Percentiles rank a stretch among this genome's conserved stretches.
These are phyloP conservation scores for Gorsachius goisagi DNA, from an alignment of 2,113 vertebrate genomes.

Conservation along the genomic window DNA sequence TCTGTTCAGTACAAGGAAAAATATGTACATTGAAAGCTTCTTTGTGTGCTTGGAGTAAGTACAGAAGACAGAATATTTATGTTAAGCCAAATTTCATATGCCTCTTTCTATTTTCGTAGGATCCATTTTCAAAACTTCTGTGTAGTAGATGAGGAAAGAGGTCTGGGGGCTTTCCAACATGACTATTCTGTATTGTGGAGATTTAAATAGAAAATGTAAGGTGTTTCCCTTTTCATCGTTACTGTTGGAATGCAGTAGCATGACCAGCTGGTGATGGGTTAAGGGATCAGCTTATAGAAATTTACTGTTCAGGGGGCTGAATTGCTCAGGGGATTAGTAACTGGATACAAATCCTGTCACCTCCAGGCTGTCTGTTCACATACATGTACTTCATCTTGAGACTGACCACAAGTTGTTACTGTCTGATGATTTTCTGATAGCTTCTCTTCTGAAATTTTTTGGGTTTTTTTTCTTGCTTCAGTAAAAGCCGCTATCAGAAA, in stretches of 20 bases:
- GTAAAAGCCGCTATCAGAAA: background rate
- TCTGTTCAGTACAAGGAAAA: background rate
- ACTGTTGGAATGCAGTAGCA: background rate
- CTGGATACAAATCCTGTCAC: background rate
- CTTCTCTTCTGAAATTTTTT: background rate
- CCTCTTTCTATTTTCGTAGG: background rate
- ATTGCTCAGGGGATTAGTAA: background rate
- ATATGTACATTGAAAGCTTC: background rate
- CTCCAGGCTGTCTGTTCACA: background rate
- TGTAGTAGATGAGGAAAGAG: background rate
- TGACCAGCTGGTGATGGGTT: background rate
- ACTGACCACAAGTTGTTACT: background rate
- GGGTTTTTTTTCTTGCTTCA: background rate
- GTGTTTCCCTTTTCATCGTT: fast-evolving
- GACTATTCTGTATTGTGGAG: background rate
- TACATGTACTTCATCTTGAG: background rate
- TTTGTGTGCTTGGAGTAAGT: background rate
- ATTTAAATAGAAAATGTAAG: background rate
- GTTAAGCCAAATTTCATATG: background rate
- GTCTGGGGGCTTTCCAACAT: background rate
- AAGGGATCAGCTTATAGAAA: background rate
- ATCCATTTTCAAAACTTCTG: background rate
- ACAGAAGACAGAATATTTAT: background rate
- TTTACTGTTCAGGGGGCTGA: background rate
- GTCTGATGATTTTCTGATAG: background rate